Base-by-base conservation (phyloP, 2,797 vertebrate species). In the Decapterus maruadsi region DNA sequence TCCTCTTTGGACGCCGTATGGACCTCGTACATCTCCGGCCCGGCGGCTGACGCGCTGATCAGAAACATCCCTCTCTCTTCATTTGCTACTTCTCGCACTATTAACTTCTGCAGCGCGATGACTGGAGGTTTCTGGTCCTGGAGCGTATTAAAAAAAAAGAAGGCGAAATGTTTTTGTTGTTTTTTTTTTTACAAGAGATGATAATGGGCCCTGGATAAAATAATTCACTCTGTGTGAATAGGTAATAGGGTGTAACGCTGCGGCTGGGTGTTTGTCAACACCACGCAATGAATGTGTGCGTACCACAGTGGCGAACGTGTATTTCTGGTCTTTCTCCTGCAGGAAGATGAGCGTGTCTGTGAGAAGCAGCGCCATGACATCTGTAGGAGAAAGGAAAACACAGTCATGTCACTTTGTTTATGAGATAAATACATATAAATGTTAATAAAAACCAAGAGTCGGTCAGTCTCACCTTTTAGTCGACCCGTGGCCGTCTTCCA, bases 321-420 rank as follows among this genome's bases (percentile, higher is more conserved):
- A 99, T 85, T 98, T 99, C 93, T 99, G 98, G 89, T 99, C 98
- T 90, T 99, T 99, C 83, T 99, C 98, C 92, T 99, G 98, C 61
- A 99, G 94, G 89, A 99, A 96, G 59, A 99, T 93, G 76, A 99
- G 94, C 1, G 95, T 82, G 78, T 99, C 98, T 45, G 93, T 96
- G 76, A 99, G 95, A 82, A 99, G 96, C 0, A 99, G 93, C 0
- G 97, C 98, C 92, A 98, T 90, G 48, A 95, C 95, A 70, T 99
- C 98, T 99, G 90, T 19, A 62, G 89, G 86, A 38, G 81, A 46
- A 26, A 64, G 40, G 26, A 66, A 72, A 58, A 61, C 12, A 10
- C n/a, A 9, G 4, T 46, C 16, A 56, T 4, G 63, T 53, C n/a
- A 19, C 3, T 6, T 8, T 68, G 8, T 42, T n/a, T 46, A 36